phyloP scores from a whole-genome alignment of 1,140 invertebrate genomes.

The Drosophila eugracilis region DNA sequence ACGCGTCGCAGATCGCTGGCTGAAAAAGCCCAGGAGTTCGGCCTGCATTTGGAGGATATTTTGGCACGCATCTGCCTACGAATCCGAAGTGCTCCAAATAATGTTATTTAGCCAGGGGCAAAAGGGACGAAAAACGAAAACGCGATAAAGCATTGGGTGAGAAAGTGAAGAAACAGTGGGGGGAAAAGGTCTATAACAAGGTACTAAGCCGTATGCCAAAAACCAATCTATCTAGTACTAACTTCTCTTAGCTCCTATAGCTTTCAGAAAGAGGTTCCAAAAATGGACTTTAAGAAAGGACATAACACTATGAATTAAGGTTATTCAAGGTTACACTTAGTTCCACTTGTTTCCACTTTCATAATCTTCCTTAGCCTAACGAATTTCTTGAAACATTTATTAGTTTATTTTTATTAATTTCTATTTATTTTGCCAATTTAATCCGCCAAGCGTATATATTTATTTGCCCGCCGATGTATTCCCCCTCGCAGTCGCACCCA shows the following conservation, averaged over 20 bases:
- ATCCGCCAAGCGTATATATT: neutral
- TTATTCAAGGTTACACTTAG: too few relatives aligned
- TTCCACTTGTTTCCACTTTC: too few relatives aligned
- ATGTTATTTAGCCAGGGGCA: slow-evolving; percentile 66
- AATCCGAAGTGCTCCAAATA: slow-evolving; percentile 72
- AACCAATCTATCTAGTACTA: too few relatives aligned
- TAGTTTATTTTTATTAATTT: too few relatives aligned
- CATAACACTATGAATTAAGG: too few relatives aligned
- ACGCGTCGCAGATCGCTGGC: slow-evolving; percentile 28
- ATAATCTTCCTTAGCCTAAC: too few relatives aligned
- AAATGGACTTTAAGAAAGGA: too few relatives aligned
- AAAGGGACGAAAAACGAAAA: slow-evolving; percentile 4
- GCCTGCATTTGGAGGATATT: slow-evolving; percentile 56
- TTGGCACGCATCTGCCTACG: slow-evolving; percentile 59
- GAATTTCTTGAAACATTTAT: too few relatives aligned
- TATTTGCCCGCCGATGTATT: neutral
- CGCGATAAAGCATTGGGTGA: slow-evolving; percentile 33
- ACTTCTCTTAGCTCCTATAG: too few relatives aligned
- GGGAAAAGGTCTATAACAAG: neutral
- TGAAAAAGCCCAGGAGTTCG: slow-evolving; percentile 21
- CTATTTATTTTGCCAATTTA: too few relatives aligned
- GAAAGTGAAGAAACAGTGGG: neutral
- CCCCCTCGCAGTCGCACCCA: slow-evolving; percentile 31
- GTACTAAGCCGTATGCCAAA: too few relatives aligned
- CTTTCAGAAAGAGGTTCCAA: too few relatives aligned